Evolutionary conservation across 1,140 invertebrate species (phyloP), one percentile per base, ranked within the genome.

Genomic region (Idris sp.): DNA sequence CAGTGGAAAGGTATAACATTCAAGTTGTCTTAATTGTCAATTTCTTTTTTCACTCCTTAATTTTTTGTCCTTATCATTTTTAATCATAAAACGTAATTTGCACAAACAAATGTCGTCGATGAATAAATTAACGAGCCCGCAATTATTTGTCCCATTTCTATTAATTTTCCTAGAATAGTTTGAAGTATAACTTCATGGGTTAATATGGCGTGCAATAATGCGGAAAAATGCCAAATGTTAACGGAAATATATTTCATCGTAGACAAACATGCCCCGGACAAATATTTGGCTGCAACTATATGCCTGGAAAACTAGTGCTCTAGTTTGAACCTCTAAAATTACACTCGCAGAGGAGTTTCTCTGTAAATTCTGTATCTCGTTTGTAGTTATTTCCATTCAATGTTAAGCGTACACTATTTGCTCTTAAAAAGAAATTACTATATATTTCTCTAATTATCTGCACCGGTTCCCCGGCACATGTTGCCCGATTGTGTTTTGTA

Each of bases 1-100:
- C 54, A 36, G 61, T 48, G 36, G 43, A 54, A 74, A 74, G 59
- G 48, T n/a, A n/a, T n/a, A n/a, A n/a, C n/a, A n/a, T n/a, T n/a
- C n/a, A n/a, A n/a, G n/a, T n/a, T n/a, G n/a, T n/a, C n/a, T n/a
- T n/a, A n/a, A n/a, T n/a, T n/a, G n/a, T n/a, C n/a, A n/a, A n/a
- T n/a, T n/a, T n/a, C n/a, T n/a, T n/a, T n/a, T n/a, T n/a, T n/a
- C n/a, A n/a, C 28, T 48, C 33, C 31, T 46, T 65, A 54, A 58
- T 56, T 56, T 43, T 36, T 36, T 14, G 11, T 5, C n/a, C n/a
- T n/a, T n/a, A n/a, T n/a, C n/a, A n/a, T n/a, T n/a, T n/a, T n/a
- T n/a, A n/a, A n/a, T n/a, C n/a, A n/a, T n/a, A n/a, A n/a, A n/a
- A n/a, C n/a, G n/a, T n/a, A n/a, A n/a, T n/a, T n/a, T n/a, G n/a